Evolutionary conservation across 2,888 invertebrate genomes (phyloP), one percentile per base, ranked within the genome.

Genomic region (Thera obeliscata): DNA sequence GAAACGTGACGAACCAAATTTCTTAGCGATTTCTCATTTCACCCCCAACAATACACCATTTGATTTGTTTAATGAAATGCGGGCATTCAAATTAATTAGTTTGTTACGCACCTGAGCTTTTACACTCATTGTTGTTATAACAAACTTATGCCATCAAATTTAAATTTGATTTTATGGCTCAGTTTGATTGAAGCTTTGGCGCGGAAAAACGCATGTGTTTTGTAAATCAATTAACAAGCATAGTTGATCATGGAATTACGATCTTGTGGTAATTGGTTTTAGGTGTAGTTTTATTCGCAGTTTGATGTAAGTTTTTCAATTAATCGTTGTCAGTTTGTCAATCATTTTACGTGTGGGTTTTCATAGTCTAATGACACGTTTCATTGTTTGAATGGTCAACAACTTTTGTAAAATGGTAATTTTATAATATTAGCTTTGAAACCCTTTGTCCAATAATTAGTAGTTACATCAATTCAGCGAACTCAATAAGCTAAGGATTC

Each of bases 11-110:
- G 91, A 89, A 92, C 87, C 78, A 87, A 89, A 92, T 92, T 93
- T 92, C 92, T 93, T 93, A 87, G 90, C 88, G 90, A 93, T 93
- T 93, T 90, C 92, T 93, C 93, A 92, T 91, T 91, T 83, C 87
- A 87, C 90, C 92, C 93, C 88, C 76, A 78, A 89, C 86, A 87
- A 87, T 81, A 83, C 74, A 89, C 88, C 88, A 88, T 93, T 93
- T 92, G 93, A 93, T 93, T 93, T 91, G 92, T 90, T 90, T 92
- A 93, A 92, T 93, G 92, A 93, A 93, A 93, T 92, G 92, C 89
- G 93, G 91, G 91, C 90, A 88, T 91, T 90, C 83, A 79, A 91
- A 91, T 91, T 93, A 93, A 93, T 93, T 92, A 92, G 90, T 92
- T 92, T 76, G 92, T 89, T 91, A 90, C 87, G 91, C 93, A 93